Base-by-base conservation (phyloP, 2,797 vertebrate species). In the Philypnodon macrostomus region DNA sequence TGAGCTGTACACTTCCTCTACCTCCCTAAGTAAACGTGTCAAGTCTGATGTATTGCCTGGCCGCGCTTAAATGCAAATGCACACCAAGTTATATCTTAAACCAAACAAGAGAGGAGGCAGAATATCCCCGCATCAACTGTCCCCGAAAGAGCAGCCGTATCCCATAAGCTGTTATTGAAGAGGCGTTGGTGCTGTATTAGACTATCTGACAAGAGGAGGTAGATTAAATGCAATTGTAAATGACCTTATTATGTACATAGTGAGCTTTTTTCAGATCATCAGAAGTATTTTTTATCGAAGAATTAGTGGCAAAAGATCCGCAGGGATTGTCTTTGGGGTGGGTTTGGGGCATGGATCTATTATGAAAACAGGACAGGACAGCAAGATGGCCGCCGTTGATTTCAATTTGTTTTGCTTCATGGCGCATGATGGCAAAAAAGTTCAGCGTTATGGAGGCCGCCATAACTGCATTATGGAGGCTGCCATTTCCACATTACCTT, bases 41-140 rank as follows among this genome's bases (percentile, higher is more conserved):
- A 79, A 67, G 38, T 17, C 72, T 86, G 79, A 84, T 80, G 51
- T 68, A 80, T 75, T 64, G 72, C 67, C 72, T 68, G 47, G 58
- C 47, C 54, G 26, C 37, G 29, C 54, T 64, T 58, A 49, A 63
- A 85, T 79, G 71, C 70, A 85, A 85, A 83, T 83, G 30, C 61
- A 53, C 1, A 41, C 50, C 1, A 34, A 5, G 71, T 70, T 82
- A 76, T 71, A 80, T 81, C 77, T 80, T 55, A 55, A 67, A 71
- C 51, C 73, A 72, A 78, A 81, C 75, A 64, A 70, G 54, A 79
- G 70, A 40, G 50, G 67, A 41, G 19, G 58, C 58, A 53, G 71
- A 64, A 73, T 59, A 62, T 70, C 61, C 8, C 58, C 11, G 59
- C 63, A 48, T 68, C 52, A 56, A 40, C n/a, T 0, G 56, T 64